Evolutionary conservation across 2,888 invertebrate species (phyloP).

Genomic region (Idaea dimidiata): DNA sequence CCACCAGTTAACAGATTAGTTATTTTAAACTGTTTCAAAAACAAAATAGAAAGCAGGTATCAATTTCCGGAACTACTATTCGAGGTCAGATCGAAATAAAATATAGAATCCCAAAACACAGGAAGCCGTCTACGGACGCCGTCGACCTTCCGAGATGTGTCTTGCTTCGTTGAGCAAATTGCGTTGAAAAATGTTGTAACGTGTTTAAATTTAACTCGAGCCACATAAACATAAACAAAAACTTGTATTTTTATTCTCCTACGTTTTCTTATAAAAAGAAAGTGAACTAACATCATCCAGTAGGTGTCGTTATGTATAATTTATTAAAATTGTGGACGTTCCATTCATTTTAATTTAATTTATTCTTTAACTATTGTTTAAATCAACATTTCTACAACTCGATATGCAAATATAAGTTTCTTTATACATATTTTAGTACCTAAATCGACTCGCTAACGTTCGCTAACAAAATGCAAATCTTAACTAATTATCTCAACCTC

Average conservation of each 20-base stretch:
- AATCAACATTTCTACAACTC: not conserved
- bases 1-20: slow-evolving; percentile 13
- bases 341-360: not conserved
- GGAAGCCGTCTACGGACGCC: slow-evolving; percentile 47
- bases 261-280: slow-evolving; percentile 34
- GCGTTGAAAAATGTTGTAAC: slow-evolving; percentile 5
- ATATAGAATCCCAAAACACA: slow-evolving; percentile 41
- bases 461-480: not conserved
- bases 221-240: not conserved
- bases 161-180: slow-evolving; percentile 45
- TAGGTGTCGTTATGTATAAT: slow-evolving; percentile 20
- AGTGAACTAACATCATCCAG: slow-evolving; percentile 35
- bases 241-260: slow-evolving; percentile 14
- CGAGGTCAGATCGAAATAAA: slow-evolving; percentile 24
- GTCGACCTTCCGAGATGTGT: slow-evolving; percentile 57
- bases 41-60: slow-evolving; percentile 27
- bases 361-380: not conserved
- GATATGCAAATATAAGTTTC: not conserved
- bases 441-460: not conserved
- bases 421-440: not conserved
- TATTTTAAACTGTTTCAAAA: not conserved
- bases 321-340: slow-evolving; percentile 25
- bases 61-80: slow-evolving; percentile 23
- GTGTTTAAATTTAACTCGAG: slow-evolving; percentile 2
- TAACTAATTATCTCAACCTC: too few species aligned